phyloP scores from a whole-genome alignment of 1,140 invertebrate genomes.

The Physella acuta region DNA sequence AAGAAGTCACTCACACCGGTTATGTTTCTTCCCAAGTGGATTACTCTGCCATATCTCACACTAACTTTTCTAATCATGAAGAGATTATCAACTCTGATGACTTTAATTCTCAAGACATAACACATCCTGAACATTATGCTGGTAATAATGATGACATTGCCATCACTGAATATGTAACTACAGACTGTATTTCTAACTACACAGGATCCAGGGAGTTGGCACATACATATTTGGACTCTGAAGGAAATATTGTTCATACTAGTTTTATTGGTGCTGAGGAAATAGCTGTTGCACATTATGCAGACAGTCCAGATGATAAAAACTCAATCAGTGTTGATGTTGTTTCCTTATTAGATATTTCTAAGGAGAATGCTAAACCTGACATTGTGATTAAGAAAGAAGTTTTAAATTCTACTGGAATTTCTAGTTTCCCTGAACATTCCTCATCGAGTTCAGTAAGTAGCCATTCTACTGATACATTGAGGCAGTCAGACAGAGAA shows the following conservation, averaged over 20 bases:
- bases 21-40: constrained; percentile 19
- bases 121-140: background rate
- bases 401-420: too few relatives aligned
- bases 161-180: constrained; percentile 1
- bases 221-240: constrained; percentile 6
- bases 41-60: background rate
- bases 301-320: background rate
- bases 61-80: constrained; percentile 30
- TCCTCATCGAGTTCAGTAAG: too few relatives aligned
- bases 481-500: too few relatives aligned
- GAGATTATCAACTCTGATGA: constrained; percentile 20
- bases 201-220: constrained; percentile 10
- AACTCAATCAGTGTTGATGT: background rate
- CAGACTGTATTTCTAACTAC: background rate
- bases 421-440: too few relatives aligned
- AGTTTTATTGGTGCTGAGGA: constrained; percentile 19
- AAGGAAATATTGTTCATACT: background rate
- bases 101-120: background rate
- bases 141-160: background rate
- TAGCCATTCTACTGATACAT: too few relatives aligned
- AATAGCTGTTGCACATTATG: background rate
- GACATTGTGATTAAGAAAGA: too few relatives aligned
- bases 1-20: constrained; percentile 17
- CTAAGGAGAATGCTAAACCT: too few relatives aligned
- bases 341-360: too few relatives aligned